Evolutionary conservation across 2,113 vertebrate genomes (phyloP).

Genomic region (Cyrtonyx montezumae): DNA sequence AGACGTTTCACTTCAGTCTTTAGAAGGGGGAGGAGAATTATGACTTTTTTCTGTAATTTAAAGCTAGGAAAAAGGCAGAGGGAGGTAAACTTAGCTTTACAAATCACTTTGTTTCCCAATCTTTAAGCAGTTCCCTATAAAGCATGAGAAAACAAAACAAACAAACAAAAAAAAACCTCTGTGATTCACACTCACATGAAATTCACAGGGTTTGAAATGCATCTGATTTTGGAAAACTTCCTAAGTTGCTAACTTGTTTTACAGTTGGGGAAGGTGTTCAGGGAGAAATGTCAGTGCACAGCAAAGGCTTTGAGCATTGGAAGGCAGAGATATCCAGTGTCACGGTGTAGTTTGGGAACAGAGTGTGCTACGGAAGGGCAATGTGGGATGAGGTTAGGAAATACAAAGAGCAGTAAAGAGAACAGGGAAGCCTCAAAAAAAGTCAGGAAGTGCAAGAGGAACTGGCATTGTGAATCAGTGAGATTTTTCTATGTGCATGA

Average conservation of each 20-base stretch:
- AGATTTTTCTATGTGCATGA: background rate
- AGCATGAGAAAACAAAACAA: background rate
- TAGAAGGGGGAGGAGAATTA: background rate
- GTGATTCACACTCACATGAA: constrained; percentile 35
- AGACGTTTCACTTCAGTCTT: background rate
- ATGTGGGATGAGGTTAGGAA: background rate
- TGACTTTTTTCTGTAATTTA: background rate
- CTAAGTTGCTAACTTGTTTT: background rate
- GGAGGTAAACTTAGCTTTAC: background rate
- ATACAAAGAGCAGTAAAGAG: background rate
- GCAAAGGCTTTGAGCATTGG: constrained; percentile 14
- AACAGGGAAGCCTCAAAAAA: background rate
- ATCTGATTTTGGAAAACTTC: background rate
- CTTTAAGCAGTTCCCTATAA: background rate
- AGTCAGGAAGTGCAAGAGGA: background rate
- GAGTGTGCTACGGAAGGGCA: background rate
- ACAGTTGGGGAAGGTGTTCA: background rate
- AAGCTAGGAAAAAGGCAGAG: background rate
- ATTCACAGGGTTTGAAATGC: background rate
- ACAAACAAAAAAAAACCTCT: background rate
- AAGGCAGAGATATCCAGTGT: constrained; percentile 27
- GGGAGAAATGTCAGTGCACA: background rate
- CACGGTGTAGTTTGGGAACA: background rate
- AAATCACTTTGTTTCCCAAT: background rate
- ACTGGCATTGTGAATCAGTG: background rate